Conservation (phyloP, 1,140 invertebrate species). For the Cyclina sinensis region DNA sequence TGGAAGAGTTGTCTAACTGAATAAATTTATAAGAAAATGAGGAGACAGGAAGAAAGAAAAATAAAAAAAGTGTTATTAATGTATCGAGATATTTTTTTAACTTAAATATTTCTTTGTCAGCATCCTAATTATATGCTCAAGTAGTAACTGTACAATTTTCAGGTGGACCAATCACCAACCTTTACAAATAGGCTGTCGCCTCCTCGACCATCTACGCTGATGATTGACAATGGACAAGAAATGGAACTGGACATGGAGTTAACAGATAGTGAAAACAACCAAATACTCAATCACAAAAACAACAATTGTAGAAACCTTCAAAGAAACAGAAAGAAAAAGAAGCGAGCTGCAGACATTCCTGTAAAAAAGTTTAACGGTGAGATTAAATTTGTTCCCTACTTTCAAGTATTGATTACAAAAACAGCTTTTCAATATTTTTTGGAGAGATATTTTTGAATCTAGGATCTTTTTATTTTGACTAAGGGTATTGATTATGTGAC, state of each 20-base stretch:
- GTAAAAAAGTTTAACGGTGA: slow-evolving; percentile 84
- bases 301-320: slow-evolving; percentile 66
- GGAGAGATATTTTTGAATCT: too few species aligned
- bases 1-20: background rate
- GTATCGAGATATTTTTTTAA: background rate
- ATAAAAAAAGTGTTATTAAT: background rate
- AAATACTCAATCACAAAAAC: slow-evolving; percentile 54
- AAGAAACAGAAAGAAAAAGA: slow-evolving; percentile 81
- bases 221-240: slow-evolving; percentile 79
- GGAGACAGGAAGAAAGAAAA: too few species aligned
- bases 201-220: slow-evolving; percentile 78
- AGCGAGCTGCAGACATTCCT: slow-evolving; percentile 80
- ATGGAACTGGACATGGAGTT: slow-evolving; percentile 80
- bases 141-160: background rate
- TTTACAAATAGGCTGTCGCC: slow-evolving; percentile 73
- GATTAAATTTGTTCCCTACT: background rate
- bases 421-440: too few species aligned
- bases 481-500: too few species aligned
- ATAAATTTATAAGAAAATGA: background rate
- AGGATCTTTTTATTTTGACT: too few species aligned
- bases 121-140: background rate
- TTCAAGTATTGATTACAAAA: too few species aligned
- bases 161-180: slow-evolving; percentile 79
- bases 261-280: slow-evolving; percentile 76
- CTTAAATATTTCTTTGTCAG: background rate